phyloP scores from a whole-genome alignment of 2,113 vertebrate genomes.

The Psophia crepitans region DNA sequence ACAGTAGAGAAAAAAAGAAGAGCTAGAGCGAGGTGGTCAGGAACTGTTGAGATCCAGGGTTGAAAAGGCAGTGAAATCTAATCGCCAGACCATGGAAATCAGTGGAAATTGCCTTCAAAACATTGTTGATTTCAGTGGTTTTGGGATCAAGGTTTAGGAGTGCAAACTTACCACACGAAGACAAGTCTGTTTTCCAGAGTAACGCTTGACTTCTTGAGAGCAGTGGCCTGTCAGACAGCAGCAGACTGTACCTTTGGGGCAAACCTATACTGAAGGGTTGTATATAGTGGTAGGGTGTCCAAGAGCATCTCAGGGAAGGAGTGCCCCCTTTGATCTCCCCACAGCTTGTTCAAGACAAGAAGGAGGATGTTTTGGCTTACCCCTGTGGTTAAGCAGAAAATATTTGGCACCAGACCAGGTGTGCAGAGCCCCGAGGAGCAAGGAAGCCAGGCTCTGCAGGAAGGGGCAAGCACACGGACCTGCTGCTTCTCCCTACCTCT shows the following conservation, averaged over 20 bases:
- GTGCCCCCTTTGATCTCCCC: neutral
- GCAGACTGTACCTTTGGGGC: neutral
- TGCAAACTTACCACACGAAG: neutral
- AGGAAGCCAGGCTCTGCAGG: neutral
- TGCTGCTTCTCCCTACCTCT: neutral
- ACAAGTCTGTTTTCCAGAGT: neutral
- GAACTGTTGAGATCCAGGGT: neutral
- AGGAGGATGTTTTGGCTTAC: neutral
- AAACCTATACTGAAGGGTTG: neutral
- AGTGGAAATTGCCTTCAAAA: slow-evolving; percentile 5
- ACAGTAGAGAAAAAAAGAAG: neutral
- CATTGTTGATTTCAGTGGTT: neutral
- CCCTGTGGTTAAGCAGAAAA: neutral
- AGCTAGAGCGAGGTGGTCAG: neutral
- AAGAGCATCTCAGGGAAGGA: neutral
- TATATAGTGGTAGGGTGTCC: neutral
- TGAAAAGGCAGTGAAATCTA: slow-evolving; percentile 25
- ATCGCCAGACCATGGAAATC: neutral
- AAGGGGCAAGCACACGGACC: neutral
- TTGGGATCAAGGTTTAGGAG: neutral
- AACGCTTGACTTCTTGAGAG: neutral
- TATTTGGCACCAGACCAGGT: neutral
- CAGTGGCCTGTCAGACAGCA: neutral
- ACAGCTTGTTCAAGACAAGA: neutral
- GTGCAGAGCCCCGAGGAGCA: neutral